A percentile compares a stretch with the other conserved stretches of the same genome.
Conservation (phyloP, 1,140 invertebrate genomes). For the Pseudomyrmex cubaensis region DNA sequence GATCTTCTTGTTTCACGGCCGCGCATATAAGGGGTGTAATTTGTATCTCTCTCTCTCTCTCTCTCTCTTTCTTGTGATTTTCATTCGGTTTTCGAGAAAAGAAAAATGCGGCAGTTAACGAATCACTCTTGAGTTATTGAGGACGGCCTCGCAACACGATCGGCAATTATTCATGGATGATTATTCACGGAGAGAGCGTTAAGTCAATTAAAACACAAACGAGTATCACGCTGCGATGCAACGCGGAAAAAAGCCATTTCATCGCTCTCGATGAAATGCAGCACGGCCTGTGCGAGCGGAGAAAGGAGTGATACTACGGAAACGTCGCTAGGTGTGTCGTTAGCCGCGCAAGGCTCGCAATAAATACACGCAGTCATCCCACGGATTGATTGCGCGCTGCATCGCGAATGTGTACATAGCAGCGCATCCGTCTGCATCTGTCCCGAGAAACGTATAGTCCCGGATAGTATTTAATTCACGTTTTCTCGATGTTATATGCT, state of each 20-base stretch:
- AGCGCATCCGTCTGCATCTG: neutral
- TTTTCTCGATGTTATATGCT: conserved; percentile 11
- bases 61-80: neutral
- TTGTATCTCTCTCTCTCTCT: neutral
- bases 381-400: conserved; percentile 33
- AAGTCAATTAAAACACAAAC: conserved; percentile 19
- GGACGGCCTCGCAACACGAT: neutral
- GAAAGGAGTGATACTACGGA: conserved; percentile 8
- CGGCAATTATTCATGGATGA: conserved; percentile 16
- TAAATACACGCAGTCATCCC: conserved; percentile 12
- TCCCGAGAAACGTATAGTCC: conserved; percentile 23
- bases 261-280: conserved; percentile 51
- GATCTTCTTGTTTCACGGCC: neutral
- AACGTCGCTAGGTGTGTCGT: conserved; percentile 20
- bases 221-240: neutral
- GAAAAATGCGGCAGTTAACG: neutral
- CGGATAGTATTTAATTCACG: conserved; percentile 24
- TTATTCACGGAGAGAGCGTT: conserved; percentile 31
- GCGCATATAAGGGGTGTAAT: neutral
- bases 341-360: conserved; percentile 5
- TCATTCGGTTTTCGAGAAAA: conserved; percentile 3
- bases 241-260: neutral
- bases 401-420: neutral
- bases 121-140: neutral
- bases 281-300: neutral